These are phyloP conservation scores for Drosophila funebris DNA, from an alignment of 1,140 invertebrate species.

Conservation along the genomic window DNA sequence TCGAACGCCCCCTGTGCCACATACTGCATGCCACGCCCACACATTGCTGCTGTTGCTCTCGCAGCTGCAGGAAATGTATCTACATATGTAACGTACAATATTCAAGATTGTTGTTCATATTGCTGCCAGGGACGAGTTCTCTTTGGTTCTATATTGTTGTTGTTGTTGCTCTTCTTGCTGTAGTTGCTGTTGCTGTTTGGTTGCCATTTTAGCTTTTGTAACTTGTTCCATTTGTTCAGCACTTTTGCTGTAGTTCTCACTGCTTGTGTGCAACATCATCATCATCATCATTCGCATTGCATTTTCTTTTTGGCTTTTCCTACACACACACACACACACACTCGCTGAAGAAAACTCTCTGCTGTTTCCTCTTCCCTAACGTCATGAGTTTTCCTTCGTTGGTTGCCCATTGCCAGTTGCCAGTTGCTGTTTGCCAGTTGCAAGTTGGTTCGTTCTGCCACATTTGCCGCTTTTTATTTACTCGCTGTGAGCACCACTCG, in stretches of 20 bases:
- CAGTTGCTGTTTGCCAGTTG: constrained; percentile 12
- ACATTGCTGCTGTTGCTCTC: constrained; percentile 18
- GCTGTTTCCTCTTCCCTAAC: neutral
- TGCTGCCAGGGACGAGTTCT: constrained; percentile 53
- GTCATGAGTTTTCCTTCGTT: constrained; percentile 5
- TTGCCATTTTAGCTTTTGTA: constrained; percentile 78
- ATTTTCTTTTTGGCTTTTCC: constrained; percentile 42
- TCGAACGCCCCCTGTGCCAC: neutral
- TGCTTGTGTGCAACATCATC: constrained; percentile 17
- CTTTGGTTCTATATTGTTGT: constrained; percentile 25
- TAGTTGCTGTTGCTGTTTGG: constrained; percentile 42
- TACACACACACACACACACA: neutral
- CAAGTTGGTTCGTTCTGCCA: constrained; percentile 54
- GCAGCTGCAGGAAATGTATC: constrained; percentile 78
- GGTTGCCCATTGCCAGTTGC: too few relatives aligned
- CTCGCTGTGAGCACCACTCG: constrained; percentile 32
- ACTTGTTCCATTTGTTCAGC: constrained; percentile 75
- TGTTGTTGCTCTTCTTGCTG: constrained; percentile 23
- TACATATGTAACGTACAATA: constrained; percentile 78
- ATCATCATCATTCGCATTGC: constrained; percentile 38
- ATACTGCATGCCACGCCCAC: neutral
- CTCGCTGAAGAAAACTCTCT: neutral
- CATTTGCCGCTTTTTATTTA: constrained; percentile 70
- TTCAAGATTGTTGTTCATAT: constrained; percentile 81
- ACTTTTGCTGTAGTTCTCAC: constrained; percentile 68